phyloP scores from a whole-genome alignment of 2,113 vertebrate species.

The Myxocyprinus asiaticus region DNA sequence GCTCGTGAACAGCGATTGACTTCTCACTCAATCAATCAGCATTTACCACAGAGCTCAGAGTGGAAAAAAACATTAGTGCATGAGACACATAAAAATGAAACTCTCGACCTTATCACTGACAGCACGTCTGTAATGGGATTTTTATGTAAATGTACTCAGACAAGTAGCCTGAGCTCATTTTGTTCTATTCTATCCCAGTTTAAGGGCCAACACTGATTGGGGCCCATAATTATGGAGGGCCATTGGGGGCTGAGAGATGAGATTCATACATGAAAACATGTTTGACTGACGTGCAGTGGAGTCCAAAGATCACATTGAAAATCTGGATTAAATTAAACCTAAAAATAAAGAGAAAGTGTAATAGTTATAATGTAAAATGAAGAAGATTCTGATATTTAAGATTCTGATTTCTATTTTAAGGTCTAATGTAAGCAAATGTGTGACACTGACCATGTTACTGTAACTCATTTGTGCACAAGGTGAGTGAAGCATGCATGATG shows the following conservation, averaged over 20 bases:
- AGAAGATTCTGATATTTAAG: too few species aligned
- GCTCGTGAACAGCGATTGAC: constrained; percentile 60
- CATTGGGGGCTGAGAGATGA: not conserved
- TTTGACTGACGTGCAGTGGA: not conserved
- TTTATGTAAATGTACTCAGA: constrained; percentile 48
- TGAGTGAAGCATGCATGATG: too few species aligned
- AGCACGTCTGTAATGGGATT: constrained; percentile 33
- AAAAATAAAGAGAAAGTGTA: too few species aligned
- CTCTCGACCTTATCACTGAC: constrained; percentile 26
- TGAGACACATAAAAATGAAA: constrained; percentile 45
- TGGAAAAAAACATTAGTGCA: constrained; percentile 35
- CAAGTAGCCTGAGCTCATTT: not conserved
- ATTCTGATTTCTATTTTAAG: too few species aligned
- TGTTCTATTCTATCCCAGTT: constrained; percentile 27
- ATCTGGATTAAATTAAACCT: too few species aligned
- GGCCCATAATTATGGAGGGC: not conserved
- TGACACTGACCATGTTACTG: too few species aligned
- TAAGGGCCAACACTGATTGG: constrained; percentile 27
- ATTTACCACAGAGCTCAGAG: constrained; percentile 43
- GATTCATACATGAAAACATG: not conserved
- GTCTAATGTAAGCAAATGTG: too few species aligned
- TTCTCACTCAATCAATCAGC: constrained; percentile 60
- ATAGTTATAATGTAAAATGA: too few species aligned
- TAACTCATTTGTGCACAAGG: too few species aligned
- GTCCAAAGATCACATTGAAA: too few species aligned